These are phyloP conservation scores for Labeo calbasu DNA, from an alignment of 2,797 vertebrate species.

Conservation along the genomic window DNA sequence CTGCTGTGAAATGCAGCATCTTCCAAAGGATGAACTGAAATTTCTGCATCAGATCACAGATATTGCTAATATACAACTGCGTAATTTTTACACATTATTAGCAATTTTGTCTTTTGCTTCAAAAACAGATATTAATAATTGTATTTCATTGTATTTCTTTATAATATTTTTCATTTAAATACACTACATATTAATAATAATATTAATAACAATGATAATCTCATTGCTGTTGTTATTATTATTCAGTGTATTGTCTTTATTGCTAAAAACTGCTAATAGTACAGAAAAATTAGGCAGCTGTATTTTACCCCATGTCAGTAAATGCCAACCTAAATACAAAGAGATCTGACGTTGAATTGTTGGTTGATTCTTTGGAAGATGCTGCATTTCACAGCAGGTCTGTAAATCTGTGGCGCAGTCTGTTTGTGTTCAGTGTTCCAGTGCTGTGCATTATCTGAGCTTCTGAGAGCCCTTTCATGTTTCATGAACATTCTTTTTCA, in stretches of 20 bases:
- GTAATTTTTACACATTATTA: neutral
- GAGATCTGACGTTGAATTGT: neutral
- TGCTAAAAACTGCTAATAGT: no score
- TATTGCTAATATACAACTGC: neutral
- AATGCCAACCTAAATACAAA: neutral
- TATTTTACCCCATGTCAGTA: neutral
- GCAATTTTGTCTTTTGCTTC: neutral
- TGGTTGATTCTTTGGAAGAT: constrained; percentile 3
- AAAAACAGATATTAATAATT: neutral
- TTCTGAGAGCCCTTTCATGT: constrained; percentile 32
- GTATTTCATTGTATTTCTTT: neutral
- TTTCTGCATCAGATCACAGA: neutral
- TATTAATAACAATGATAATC: neutral
- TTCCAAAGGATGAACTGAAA: neutral
- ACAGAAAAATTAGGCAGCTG: neutral
- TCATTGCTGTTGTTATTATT: no score
- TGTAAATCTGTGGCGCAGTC: constrained; percentile 9
- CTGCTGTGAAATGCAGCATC: neutral
- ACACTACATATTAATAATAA: neutral
- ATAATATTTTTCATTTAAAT: neutral
- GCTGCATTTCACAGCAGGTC: neutral
- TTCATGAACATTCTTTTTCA: constrained; percentile 13
- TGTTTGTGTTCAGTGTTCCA: constrained; percentile 33
- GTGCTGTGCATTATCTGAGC: constrained; percentile 37
- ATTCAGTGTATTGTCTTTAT: no score